These are phyloP conservation scores for Agrotis ipsilon DNA, from an alignment of 2,888 invertebrate species.

Conservation along the genomic window DNA sequence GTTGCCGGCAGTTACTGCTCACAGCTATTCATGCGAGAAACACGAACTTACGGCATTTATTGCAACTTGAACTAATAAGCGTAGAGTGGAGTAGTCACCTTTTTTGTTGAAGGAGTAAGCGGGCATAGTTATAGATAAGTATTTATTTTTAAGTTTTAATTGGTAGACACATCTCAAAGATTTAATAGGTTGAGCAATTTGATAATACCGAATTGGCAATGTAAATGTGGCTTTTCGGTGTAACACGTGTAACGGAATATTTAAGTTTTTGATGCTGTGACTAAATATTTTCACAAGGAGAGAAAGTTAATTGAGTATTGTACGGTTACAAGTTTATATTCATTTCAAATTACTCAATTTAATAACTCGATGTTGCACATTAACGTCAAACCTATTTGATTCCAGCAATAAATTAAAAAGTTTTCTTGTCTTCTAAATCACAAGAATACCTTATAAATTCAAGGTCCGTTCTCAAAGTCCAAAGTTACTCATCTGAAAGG, in stretches of 20 bases:
- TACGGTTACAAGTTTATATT: no score
- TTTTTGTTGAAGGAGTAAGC: neutral
- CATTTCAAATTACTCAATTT: no score
- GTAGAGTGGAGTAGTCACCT: neutral
- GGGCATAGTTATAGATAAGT: neutral
- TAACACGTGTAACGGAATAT: no score
- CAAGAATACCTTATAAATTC: neutral
- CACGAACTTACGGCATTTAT: constrained; percentile 21
- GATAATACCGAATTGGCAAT: no score
- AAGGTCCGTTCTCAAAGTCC: neutral
- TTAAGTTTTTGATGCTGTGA: no score
- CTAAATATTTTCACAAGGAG: no score
- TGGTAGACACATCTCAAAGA: neutral
- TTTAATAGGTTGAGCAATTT: no score
- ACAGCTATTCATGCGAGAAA: constrained; percentile 13
- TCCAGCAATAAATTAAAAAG: neutral
- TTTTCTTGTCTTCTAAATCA: neutral
- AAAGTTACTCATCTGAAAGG: constrained; percentile 16
- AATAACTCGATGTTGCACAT: no score
- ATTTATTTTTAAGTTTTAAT: neutral
- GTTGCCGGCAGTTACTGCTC: constrained; percentile 26
- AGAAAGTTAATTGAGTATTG: no score
- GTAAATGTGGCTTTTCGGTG: no score
- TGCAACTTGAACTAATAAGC: constrained; percentile 30
- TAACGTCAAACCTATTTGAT: no score